A percentile compares a stretch with the other conserved stretches of the same genome.
Conservation (phyloP, 2,797 vertebrate genomes). For the Triplophysa bombifrons region DNA sequence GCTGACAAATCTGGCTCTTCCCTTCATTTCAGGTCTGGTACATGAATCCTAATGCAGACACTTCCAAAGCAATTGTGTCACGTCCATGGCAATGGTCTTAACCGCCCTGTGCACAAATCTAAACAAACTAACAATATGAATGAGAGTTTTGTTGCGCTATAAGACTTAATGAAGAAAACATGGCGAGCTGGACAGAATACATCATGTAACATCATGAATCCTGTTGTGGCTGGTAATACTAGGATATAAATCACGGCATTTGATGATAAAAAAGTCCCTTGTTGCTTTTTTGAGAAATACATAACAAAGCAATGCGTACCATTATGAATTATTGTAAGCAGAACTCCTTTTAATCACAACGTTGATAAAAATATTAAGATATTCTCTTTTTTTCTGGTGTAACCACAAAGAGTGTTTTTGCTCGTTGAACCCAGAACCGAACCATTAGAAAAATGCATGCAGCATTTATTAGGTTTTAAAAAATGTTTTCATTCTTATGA, state of each 20-base stretch:
- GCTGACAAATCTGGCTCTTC: constrained; percentile 8
- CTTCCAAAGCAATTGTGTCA: constrained; percentile 34
- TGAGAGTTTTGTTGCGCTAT: constrained; percentile 28
- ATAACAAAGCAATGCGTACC: background rate
- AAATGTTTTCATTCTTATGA: background rate
- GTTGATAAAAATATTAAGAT: background rate
- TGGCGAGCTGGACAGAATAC: constrained; percentile 28
- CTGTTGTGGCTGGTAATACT: constrained; percentile 4
- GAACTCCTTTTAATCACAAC: background rate
- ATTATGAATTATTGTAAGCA: background rate
- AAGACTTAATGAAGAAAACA: constrained; percentile 37
- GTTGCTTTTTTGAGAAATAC: background rate
- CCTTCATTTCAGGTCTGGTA: constrained; percentile 13
- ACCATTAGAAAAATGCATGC: background rate
- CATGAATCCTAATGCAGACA: constrained; percentile 2
- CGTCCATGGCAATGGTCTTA: constrained; percentile 26
- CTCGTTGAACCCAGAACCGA: background rate
- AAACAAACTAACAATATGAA: constrained; percentile 52
- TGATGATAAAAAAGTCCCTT: background rate
- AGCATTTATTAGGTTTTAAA: background rate
- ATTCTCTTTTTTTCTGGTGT: background rate
- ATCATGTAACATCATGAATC: constrained; percentile 47
- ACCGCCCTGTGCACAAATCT: constrained; percentile 34
- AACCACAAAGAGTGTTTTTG: background rate
- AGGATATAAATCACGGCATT: background rate